phyloP scores from a whole-genome alignment of 2,888 invertebrate genomes.

The Dromius quadrimaculatus region DNA sequence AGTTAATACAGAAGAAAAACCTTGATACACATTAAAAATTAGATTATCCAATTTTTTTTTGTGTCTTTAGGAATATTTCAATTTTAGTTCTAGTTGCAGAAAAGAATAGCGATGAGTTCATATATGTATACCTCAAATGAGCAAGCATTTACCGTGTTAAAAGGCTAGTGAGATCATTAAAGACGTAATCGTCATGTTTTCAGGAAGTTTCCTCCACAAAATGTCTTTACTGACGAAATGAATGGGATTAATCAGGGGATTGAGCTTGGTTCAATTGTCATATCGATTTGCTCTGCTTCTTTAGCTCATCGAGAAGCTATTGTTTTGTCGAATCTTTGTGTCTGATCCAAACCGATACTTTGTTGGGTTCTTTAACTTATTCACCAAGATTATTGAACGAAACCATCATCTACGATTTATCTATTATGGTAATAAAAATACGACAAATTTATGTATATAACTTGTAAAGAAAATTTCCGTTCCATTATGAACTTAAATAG shows the following conservation, averaged over 20 bases:
- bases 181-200: too few species aligned
- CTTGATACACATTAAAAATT: too few species aligned
- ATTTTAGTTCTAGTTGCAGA: neutral
- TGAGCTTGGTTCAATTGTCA: too few species aligned
- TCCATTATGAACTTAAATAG: constrained; percentile 5
- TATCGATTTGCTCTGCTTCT: neutral
- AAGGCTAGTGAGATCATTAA: too few species aligned
- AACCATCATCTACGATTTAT: constrained; percentile 13
- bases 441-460: neutral
- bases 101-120: too few species aligned
- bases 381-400: constrained; percentile 19
- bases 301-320: constrained; percentile 33
- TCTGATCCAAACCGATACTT: constrained; percentile 31
- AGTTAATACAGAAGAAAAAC: neutral
- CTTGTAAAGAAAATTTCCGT: constrained; percentile 14
- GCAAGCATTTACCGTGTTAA: too few species aligned
- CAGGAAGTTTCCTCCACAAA: too few species aligned
- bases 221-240: too few species aligned
- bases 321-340: constrained; percentile 33
- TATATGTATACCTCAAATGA: too few species aligned
- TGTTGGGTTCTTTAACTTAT: constrained; percentile 16
- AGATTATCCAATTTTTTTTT: neutral
- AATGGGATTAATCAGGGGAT: too few species aligned
- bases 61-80: too few species aligned
- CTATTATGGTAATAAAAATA: constrained; percentile 2